Percentiles rank a stretch among this genome's conserved stretches.
These are phyloP conservation scores for Coecobrya sp. DNA, from an alignment of 2,888 invertebrate species.

Conservation along the genomic window DNA sequence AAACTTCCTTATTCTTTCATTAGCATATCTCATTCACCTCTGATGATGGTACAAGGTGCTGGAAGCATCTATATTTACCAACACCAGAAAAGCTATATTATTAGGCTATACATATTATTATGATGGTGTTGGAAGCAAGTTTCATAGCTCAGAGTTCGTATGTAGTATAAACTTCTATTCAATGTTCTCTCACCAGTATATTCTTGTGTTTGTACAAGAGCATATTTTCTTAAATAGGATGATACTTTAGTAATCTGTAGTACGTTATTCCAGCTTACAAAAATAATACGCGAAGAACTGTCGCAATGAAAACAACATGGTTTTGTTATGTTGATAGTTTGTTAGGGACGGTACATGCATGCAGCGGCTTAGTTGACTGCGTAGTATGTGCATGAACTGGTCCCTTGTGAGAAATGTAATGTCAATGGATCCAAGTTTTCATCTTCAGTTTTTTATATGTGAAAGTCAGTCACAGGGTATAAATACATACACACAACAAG, in stretches of 20 bases:
- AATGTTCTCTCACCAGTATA: not conserved
- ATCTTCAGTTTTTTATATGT: slow-evolving; percentile 49
- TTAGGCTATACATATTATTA: not conserved
- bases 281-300: not conserved
- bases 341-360: not conserved
- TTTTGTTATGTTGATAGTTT: slow-evolving; percentile 38
- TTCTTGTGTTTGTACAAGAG: not conserved
- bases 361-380: slow-evolving; percentile 34
- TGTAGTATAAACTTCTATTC: not conserved
- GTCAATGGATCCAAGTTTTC: slow-evolving; percentile 74
- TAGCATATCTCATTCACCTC: slow-evolving; percentile 16
- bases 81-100: slow-evolving; percentile 3
- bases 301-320: slow-evolving; percentile 32
- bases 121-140: not conserved
- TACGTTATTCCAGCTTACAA: slow-evolving; percentile 9
- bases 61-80: slow-evolving; percentile 4
- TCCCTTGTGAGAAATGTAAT: slow-evolving; percentile 76
- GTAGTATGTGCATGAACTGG: slow-evolving; percentile 41
- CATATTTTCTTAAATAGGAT: not conserved
- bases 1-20: slow-evolving; percentile 39
- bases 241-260: slow-evolving; percentile 38
- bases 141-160: not conserved
- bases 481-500: not conserved
- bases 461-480: not conserved
- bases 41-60: not conserved